phyloP scores from a whole-genome alignment of 2,888 invertebrate genomes.

The Patella pellucida region DNA sequence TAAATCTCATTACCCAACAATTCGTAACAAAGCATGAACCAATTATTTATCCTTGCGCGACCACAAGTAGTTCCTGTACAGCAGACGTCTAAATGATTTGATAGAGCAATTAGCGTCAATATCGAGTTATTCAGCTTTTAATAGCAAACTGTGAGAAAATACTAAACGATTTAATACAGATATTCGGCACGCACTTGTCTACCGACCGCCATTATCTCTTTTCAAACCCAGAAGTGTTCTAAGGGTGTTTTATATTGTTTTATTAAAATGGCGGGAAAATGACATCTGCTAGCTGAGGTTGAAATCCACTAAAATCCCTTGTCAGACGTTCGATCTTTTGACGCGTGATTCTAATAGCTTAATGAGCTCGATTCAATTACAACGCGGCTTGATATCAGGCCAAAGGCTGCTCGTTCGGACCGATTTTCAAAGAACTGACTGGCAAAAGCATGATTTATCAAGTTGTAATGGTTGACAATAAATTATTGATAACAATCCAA shows the following conservation, averaged over 20 bases:
- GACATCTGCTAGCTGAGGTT: background rate
- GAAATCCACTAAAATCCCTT: constrained; percentile 7
- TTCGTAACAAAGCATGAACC: background rate
- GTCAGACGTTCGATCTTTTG: constrained; percentile 10
- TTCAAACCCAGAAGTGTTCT: background rate
- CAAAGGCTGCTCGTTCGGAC: background rate
- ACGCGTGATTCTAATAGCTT: background rate
- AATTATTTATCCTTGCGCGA: constrained; percentile 5
- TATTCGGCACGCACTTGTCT: constrained; percentile 5
- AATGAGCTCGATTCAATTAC: constrained; percentile 9
- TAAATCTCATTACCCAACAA: constrained; percentile 5
- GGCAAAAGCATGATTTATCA: no score
- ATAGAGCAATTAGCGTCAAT: constrained; percentile 4
- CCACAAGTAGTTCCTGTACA: constrained; percentile 10
- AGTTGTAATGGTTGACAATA: no score
- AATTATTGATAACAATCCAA: no score
- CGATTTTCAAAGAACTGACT: no score
- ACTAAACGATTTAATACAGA: background rate
- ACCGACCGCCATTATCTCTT: background rate
- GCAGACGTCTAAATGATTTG: background rate
- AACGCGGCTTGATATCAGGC: background rate
- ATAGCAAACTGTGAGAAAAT: constrained; percentile 11
- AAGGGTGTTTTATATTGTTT: background rate
- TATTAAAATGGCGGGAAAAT: constrained; percentile 2
- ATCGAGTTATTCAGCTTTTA: background rate